Evolutionary conservation across 2,113 vertebrate species (phyloP).

Genomic region (Patagioenas fasciata): DNA sequence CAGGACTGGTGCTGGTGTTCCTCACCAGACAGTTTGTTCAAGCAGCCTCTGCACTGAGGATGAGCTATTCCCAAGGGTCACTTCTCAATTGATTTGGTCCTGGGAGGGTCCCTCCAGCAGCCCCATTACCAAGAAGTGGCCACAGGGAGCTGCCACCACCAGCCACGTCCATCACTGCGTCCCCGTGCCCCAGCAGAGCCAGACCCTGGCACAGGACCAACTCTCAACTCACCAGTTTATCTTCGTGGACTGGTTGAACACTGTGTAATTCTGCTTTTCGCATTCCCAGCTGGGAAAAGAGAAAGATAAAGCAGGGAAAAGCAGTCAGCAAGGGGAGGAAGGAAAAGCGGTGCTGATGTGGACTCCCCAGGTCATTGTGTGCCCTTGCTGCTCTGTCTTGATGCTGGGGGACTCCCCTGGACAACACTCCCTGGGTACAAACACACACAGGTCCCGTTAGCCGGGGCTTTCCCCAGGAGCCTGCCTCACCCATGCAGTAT

Average conservation of each 20-base stretch:
- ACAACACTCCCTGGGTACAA: background rate
- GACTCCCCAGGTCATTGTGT: fast-evolving
- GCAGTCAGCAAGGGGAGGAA: background rate
- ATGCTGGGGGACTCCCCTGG: fast-evolving
- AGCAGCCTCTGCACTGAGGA: background rate
- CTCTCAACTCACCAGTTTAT: conserved; percentile 77
- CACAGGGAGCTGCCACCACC: background rate
- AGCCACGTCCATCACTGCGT: background rate
- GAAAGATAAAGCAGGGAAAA: background rate
- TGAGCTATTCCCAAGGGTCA: background rate
- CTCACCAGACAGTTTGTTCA: background rate
- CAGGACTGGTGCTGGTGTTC: background rate
- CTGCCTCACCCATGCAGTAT: background rate
- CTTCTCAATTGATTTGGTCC: background rate
- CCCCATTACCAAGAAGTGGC: fast-evolving
- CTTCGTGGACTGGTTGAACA: conserved; percentile 66
- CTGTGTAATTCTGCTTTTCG: conserved; percentile 72
- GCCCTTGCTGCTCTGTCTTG: fast-evolving
- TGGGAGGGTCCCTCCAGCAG: background rate
- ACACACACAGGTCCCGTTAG: fast-evolving
- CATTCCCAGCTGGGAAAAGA: conserved; percentile 75
- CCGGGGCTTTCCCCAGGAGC: background rate
- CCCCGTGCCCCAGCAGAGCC: fast-evolving
- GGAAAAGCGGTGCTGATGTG: background rate
- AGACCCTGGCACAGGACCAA: background rate